phyloP scores from a whole-genome alignment of 2,888 invertebrate species.

The Campoplex nolae region DNA sequence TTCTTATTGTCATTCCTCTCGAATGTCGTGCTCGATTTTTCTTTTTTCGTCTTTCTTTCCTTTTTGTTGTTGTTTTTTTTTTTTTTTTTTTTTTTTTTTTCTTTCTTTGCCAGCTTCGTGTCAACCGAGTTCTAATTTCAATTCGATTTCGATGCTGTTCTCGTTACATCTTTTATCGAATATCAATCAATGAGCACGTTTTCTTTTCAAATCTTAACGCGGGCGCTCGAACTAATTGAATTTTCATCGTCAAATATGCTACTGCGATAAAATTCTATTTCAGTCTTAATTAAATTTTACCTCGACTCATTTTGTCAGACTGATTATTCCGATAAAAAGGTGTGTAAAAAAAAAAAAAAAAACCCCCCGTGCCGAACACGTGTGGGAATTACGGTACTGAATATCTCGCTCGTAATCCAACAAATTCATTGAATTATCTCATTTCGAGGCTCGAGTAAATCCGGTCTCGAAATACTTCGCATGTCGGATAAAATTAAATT shows the following conservation, averaged over 20 bases:
- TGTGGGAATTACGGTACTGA: neutral
- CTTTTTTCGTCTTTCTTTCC: neutral
- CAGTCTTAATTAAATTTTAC: slow-evolving; percentile 42
- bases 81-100: neutral
- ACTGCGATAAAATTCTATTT: slow-evolving; percentile 25
- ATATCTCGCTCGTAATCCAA: neutral
- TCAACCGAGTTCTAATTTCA: neutral
- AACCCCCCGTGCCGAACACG: neutral
- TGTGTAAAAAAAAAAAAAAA: neutral
- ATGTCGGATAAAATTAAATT: neutral
- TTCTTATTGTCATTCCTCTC: neutral
- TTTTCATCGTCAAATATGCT: slow-evolving; percentile 7
- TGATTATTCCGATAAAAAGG: slow-evolving; percentile 20
- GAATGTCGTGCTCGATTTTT: neutral
- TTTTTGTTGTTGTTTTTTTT: neutral
- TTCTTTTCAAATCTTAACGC: neutral
- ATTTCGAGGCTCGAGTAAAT: neutral
- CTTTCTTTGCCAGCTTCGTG: neutral
- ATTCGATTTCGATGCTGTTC: neutral
- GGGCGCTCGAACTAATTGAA: slow-evolving; percentile 34
- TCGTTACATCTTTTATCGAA: neutral
- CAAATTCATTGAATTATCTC: slow-evolving; percentile 40
- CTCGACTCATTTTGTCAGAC: slow-evolving; percentile 10
- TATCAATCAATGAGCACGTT: neutral
- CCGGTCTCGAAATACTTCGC: neutral